Percentiles rank a stretch among this genome's conserved stretches.
Conservation (phyloP, 2,797 vertebrate species). For the Molossus molossus region DNA sequence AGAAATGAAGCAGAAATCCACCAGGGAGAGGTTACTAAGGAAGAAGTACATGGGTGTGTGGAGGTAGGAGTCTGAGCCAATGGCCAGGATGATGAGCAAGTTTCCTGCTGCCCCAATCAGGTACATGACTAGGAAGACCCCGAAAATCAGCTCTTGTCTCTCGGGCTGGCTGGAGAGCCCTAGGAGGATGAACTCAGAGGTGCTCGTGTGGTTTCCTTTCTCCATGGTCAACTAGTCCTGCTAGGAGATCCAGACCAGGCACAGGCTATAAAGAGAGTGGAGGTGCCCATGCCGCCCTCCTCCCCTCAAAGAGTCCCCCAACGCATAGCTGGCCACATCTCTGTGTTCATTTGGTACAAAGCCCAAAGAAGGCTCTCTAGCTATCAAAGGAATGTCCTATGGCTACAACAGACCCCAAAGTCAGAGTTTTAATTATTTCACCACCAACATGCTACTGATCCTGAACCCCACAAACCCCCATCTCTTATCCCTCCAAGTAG, state of each 20-base stretch:
- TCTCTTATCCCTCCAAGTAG: neutral
- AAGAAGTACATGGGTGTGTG: constrained; percentile 71
- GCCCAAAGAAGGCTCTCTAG: neutral
- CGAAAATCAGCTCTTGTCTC: constrained; percentile 33
- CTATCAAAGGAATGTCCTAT: neutral
- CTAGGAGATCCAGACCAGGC: constrained; percentile 40
- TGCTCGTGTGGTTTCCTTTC: neutral
- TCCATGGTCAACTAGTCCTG: constrained; percentile 9
- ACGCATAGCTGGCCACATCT: neutral
- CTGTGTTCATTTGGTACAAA: neutral
- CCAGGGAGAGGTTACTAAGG: constrained; percentile 76
- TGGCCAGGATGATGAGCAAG: constrained; percentile 70
- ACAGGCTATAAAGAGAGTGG: no score
- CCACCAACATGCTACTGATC: neutral
- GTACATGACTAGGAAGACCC: constrained; percentile 73
- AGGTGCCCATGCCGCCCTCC: neutral
- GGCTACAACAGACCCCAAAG: neutral
- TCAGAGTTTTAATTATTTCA: constrained; percentile 10
- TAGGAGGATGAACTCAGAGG: constrained; percentile 70
- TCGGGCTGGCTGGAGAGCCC: constrained; percentile 54
- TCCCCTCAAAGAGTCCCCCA: neutral
- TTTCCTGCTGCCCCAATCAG: constrained; percentile 62
- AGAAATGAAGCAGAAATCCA: constrained; percentile 78
- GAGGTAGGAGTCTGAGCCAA: constrained; percentile 24
- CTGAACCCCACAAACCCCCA: neutral